Conservation (phyloP, 2,888 invertebrate genomes). For the Netelia inedita region DNA sequence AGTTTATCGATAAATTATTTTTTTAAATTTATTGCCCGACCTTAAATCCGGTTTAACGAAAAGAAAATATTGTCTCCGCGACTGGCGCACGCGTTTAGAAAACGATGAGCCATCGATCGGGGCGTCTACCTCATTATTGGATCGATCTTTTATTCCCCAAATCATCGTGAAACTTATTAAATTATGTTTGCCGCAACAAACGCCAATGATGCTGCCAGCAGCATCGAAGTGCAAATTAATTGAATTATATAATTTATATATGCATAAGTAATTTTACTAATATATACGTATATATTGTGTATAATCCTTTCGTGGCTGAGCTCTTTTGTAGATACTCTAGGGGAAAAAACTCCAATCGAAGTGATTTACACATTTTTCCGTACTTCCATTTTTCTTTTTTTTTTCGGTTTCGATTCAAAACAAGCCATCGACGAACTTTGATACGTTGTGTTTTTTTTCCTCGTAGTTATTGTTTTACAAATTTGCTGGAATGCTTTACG, state of each 20-base stretch:
- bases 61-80: neutral
- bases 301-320: conserved; percentile 8
- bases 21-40: conserved; percentile 1
- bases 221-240: conserved; percentile 49
- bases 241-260: conserved; percentile 24
- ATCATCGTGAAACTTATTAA: neutral
- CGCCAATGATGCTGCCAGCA: conserved; percentile 25
- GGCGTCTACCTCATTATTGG: neutral
- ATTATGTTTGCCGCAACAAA: conserved; percentile 43
- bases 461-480: neutral
- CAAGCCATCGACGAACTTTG: neutral
- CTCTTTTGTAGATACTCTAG: neutral
- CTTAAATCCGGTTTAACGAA: neutral
- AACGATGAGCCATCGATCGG: neutral
- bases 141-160: neutral
- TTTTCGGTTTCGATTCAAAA: too few relatives aligned
- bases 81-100: neutral
- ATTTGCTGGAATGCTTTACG: neutral
- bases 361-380: neutral
- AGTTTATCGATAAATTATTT: conserved; percentile 38
- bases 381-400: neutral
- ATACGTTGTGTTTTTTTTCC: neutral
- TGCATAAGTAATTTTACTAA: conserved; percentile 30
- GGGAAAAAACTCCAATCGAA: neutral
- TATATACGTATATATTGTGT: conserved; percentile 28